Conservation (phyloP, 2,797 vertebrate species). For the Rhabdophis nuchalis region DNA sequence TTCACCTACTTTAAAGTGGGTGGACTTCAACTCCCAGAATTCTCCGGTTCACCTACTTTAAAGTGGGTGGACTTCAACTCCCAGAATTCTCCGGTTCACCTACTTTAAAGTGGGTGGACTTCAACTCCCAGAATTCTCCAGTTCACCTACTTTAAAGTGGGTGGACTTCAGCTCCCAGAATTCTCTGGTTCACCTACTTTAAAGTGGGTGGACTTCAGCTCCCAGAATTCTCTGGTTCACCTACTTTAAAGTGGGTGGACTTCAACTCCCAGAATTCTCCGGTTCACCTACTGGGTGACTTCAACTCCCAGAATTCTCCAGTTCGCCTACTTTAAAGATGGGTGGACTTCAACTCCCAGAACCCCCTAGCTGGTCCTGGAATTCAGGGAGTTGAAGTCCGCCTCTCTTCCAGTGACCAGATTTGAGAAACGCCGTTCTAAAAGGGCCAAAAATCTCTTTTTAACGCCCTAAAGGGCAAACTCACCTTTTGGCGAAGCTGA, state of each 20-base stretch:
- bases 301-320: too few species aligned
- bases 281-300: too few species aligned
- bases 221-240: background rate
- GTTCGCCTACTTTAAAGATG: too few species aligned
- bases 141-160: fast-evolving
- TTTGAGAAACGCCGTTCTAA: background rate
- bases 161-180: background rate
- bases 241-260: fast-evolving
- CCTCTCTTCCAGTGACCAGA: background rate
- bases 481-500: conserved; percentile 86
- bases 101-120: background rate
- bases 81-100: background rate
- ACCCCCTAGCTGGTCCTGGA: background rate
- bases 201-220: fast-evolving
- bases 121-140: background rate
- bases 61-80: fast-evolving
- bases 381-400: background rate
- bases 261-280: background rate
- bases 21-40: too few species aligned
- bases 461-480: background rate
- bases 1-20: fast-evolving
- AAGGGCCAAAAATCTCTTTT: background rate
- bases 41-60: background rate
- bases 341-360: background rate
- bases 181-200: too few species aligned